Evolutionary conservation across 1,140 invertebrate genomes (phyloP).

Genomic region (Nautilus pompilius): DNA sequence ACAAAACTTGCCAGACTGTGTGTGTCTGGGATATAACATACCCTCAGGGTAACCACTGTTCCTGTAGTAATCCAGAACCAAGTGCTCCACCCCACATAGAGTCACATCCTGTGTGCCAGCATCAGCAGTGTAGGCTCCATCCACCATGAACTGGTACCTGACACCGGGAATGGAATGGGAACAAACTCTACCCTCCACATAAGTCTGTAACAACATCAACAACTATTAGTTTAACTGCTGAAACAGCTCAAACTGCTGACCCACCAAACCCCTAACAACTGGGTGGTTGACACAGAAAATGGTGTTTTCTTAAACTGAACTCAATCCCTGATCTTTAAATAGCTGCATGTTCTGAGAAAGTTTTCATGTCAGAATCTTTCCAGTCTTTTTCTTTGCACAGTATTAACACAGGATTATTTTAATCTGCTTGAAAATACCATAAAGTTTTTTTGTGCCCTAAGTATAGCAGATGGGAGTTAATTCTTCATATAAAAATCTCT

Average conservation of each 20-base stretch:
- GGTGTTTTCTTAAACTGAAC: no score
- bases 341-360: no score
- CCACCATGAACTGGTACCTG: conserved; percentile 40
- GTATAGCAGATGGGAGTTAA: no score
- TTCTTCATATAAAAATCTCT: no score
- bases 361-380: no score
- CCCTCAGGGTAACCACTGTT: conserved; percentile 56
- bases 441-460: no score
- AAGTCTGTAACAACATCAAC: conserved; percentile 16
- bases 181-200: conserved; percentile 36
- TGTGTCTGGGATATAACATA: conserved; percentile 15
- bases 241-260: background rate
- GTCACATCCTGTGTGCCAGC: conserved; percentile 35
- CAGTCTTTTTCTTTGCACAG: no score
- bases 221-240: background rate
- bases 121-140: conserved; percentile 41
- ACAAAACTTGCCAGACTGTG: background rate
- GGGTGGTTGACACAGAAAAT: no score
- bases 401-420: no score
- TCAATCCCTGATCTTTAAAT: no score
- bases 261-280: background rate
- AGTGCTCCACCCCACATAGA: conserved; percentile 58
- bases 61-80: conserved; percentile 59
- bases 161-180: conserved; percentile 29
- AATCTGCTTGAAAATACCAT: no score